These are phyloP conservation scores for Pseudorhiza aurosa DNA, from an alignment of 30 jellyfish, hydroid and myxozoan species.

Conservation along the genomic window DNA sequence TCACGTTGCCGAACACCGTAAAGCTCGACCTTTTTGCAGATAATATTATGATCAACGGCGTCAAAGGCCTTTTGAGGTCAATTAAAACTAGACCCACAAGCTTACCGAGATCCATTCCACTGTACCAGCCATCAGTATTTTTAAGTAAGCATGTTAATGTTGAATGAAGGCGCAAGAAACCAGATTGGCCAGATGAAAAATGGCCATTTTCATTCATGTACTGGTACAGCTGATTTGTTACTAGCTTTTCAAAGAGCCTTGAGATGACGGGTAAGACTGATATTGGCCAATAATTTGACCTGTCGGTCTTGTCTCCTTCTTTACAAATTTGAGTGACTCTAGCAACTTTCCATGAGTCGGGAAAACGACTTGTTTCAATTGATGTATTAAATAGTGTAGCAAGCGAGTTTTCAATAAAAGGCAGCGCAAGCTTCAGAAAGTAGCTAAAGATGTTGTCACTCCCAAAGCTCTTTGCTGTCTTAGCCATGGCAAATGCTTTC, in stretches of 20 bases:
- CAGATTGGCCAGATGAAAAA: neutral
- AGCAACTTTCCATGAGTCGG: conserved; percentile 43
- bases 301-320: conserved; percentile 53
- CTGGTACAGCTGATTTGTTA: conserved; percentile 3
- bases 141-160: too few relatives aligned
- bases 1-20: conserved; percentile 31
- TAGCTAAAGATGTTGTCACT: conserved; percentile 37
- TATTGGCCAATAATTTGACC: conserved; percentile 44
- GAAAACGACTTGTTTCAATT: conserved; percentile 17
- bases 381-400: conserved; percentile 32
- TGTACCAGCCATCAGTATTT: conserved; percentile 51
- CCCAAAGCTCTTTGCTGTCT: conserved; percentile 41
- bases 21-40: conserved; percentile 42
- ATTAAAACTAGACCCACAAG: conserved; percentile 52
- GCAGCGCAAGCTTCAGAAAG: conserved; percentile 32
- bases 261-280: conserved; percentile 43
- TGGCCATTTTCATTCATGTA: neutral
- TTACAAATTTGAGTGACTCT: conserved; percentile 41
- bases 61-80: conserved; percentile 54
- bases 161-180: too few relatives aligned
- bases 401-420: conserved; percentile 11
- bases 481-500: too few relatives aligned
- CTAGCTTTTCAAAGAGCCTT: conserved; percentile 49
- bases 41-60: conserved; percentile 22
- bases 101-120: too few relatives aligned